Percentiles rank a stretch among this genome's conserved stretches.
phyloP scores from a whole-genome alignment of 92 coral and sea anemone genomes.

The Galaxea fascicularis region DNA sequence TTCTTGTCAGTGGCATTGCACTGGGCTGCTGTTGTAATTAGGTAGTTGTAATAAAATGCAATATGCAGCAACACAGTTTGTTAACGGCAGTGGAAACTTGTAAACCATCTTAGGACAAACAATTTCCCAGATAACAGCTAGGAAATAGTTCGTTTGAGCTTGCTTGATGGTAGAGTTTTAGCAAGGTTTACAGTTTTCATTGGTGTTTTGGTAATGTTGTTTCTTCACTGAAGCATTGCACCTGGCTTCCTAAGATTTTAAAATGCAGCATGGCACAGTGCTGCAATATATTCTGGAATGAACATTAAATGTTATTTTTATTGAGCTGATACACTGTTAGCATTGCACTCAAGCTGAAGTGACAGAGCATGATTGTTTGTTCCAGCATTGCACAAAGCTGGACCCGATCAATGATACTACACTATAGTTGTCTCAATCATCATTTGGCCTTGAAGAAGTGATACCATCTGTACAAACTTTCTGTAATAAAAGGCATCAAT shows the following conservation, averaged over 20 bases:
- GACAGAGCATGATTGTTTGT: constrained; percentile 56
- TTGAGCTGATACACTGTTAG: constrained; percentile 84
- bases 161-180: not conserved
- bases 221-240: not conserved
- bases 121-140: not conserved
- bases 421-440: not conserved
- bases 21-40: constrained; percentile 26
- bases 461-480: not conserved
- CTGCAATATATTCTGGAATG: constrained; percentile 1
- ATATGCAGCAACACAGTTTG: constrained; percentile 13
- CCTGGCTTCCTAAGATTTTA: not conserved
- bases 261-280: constrained; percentile 37
- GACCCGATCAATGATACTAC: constrained; percentile 68
- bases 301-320: not conserved
- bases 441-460: constrained; percentile 41
- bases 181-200: not conserved
- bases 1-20: constrained; percentile 61
- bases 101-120: not conserved
- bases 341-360: constrained; percentile 86
- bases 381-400: constrained; percentile 81
- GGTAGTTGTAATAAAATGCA: constrained; percentile 10
- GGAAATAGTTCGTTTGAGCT: not conserved
- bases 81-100: not conserved
- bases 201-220: not conserved
- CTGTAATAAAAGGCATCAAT: not conserved